phyloP scores from a whole-genome alignment of 2,797 vertebrate genomes.

The Eidolon dupreanum region DNA sequence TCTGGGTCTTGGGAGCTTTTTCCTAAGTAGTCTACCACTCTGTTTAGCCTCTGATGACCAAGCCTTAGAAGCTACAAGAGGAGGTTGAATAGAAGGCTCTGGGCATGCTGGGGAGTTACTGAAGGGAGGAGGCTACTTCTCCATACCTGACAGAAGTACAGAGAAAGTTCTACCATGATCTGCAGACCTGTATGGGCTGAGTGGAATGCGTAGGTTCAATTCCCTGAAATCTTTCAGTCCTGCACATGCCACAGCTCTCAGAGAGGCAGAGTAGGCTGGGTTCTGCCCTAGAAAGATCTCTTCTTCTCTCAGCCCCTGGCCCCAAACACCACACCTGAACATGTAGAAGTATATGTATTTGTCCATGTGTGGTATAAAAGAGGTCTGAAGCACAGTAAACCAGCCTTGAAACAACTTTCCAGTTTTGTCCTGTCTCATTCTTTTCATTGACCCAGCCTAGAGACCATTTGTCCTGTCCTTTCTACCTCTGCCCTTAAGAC shows the following conservation, averaged over 20 bases:
- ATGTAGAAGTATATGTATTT: neutral
- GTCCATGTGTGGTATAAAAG: neutral
- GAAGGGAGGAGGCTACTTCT: neutral
- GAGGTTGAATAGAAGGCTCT: neutral
- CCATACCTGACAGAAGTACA: neutral
- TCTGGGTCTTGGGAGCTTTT: neutral
- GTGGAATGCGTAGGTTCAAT: neutral
- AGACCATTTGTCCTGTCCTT: slow-evolving; percentile 40
- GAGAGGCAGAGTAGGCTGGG: neutral
- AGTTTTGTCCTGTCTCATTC: neutral
- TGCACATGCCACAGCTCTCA: neutral
- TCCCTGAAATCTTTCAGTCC: neutral
- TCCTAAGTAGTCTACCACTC: neutral
- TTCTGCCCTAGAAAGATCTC: neutral
- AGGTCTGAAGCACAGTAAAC: slow-evolving; percentile 12
- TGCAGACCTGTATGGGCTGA: neutral
- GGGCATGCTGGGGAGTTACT: neutral
- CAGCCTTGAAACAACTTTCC: neutral
- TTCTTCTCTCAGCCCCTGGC: neutral
- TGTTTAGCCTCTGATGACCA: slow-evolving; percentile 20
- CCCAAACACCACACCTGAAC: neutral
- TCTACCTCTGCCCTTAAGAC: neutral
- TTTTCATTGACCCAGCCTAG: neutral
- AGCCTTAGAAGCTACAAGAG: neutral
- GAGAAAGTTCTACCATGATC: neutral